Evolutionary conservation across 2,113 vertebrate species (phyloP), one percentile per base, ranked within the genome.

Genomic region (Craseonycteris thonglongyai): DNA sequence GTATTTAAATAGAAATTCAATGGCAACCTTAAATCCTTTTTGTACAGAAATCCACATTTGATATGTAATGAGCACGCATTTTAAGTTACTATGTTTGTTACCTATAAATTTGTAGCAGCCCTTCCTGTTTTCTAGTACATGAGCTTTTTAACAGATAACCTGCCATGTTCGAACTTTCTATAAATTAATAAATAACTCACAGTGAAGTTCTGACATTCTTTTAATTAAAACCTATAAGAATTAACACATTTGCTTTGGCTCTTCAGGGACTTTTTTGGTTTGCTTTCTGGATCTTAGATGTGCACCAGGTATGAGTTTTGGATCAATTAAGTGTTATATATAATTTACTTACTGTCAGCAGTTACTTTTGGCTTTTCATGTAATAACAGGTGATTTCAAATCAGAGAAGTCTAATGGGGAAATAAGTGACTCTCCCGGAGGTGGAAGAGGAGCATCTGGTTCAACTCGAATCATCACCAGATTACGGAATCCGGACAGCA

Each of bases 401-500:
- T 98, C 97, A 49, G 98, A 98, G 97, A 99, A 96, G 97, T 98
- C 96, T 97, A 99, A 98, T 51, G 97, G 95, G 10, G 99, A 99
- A 21, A 66, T 98, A 72, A 96, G 96, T 72, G 99, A 99, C 86
- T 98, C 98, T 96, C 98, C 98, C 65, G 98, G 98, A 42, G 81
- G 94, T 18, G 98, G 98, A 71, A 98, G 74, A 97, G 97, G 98
- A 47, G 66, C 97, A 0, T 91, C 98, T 24, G 97, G 98, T 71
- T 98, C 99, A 0, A 99, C 98, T 0, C 98, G 99, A 56, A 99
- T 99, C 98, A 99, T 99, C 97, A 99, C 99, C 51, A 98, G 99
- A 24, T 97, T 99, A 96, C 98, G 99, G 95, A 99, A 99, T 96
- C 99, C 99, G 11, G 99, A 99, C 0, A 99, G 99, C 98, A 99